Base-by-base conservation (phyloP, 2,797 vertebrate genomes). In the Zonotrichia albicollis region DNA sequence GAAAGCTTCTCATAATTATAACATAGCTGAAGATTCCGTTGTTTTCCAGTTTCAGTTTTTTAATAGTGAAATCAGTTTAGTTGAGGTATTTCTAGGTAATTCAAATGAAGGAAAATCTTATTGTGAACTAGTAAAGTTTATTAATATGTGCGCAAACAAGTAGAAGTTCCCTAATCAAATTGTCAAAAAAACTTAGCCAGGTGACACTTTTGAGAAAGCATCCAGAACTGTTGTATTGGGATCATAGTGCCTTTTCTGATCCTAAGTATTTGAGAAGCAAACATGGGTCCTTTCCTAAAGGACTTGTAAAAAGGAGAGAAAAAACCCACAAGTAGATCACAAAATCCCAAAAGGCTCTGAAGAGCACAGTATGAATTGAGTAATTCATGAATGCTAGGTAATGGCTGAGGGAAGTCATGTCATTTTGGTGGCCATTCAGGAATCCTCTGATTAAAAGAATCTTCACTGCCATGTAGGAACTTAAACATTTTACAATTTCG, bases 251-350 rank as follows among this genome's bases (percentile, higher is more conserved):
- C 9, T 84, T 76, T 89, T 29, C 12, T 54, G 48, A 55, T 79
- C 5, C 12, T 19, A 5, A 61, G 29, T 78, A 30, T 51, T 83
- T 71, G 4, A 36, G 64, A 90, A 68, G 27, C 16, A 54, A 82
- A 54, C 10, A 10, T 6, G 15, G 55, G 51, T 38, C 16, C 13
- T 76, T 82, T 85, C 36, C 68, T 62, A 36, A 62, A 84, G 11
- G 62, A 16, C 36, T 43, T 87, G 42, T n/a, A 19, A 57, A 72
- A 85, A 57, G 9, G 20, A 54, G 32, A 25, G 53, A 6, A 77
- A 51, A 77, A 29, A 4, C 1, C 1, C 1, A 18, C 4, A 14
- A 58, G 46, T 8, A 67, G 78, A 81, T 27, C 1, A 5, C n/a
- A 77, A 48, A 66, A 14, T 6, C 7, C 27, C 5, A 32, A n/a